Evolutionary conservation across 2,888 invertebrate genomes (phyloP), one percentile per base, ranked within the genome.

Genomic region (Coleophora deauratella): DNA sequence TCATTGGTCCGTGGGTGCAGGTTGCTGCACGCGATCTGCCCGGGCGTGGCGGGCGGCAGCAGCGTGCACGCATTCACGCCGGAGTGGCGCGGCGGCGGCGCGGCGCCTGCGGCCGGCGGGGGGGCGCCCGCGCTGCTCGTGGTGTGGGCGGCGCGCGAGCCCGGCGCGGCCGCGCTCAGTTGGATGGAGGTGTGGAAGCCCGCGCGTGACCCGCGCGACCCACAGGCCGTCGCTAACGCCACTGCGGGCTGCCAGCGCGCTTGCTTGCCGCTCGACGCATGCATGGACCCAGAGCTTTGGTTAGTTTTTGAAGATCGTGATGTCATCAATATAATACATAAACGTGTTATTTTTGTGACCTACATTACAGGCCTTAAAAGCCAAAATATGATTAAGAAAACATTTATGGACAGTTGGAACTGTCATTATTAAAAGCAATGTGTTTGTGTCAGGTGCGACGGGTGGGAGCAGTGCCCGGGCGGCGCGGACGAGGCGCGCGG

Each of bases 101-200:
- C 46, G 32, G 51, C 38, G 87, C 48, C 37, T 41, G 90, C 90
- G 11, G 87, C 42, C 37, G 40, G 52, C 36, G 34, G 91, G 33
- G 91, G 92, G 56, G 91, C 21, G 21, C 50, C 88, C 86, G 91
- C 93, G n/a, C 88, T 95, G 49, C 92, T 94, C 54, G 90, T 94
- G 42, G 93, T 93, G 79, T 94, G 93, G 52, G 92, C 93, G 60
- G 94, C 93, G 66, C 93, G 93, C 76, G 94, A 94, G 70, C 78
- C 90, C n/a, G 94, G 94, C 27, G 82, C 88, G 39, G 93, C 93
- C 37, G 90, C 90, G n/a, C 89, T 93, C 58, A 90, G 91, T 43
- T 94, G 94, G 94, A 85, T 94, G 64, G 76, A 75, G 40, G 45
- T 48, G 43, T 48, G 47, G 47, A 45, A 44, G 38, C 42, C 28